These are phyloP conservation scores for Lynx canadensis DNA, from an alignment of 2,113 vertebrate genomes.

Conservation along the genomic window DNA sequence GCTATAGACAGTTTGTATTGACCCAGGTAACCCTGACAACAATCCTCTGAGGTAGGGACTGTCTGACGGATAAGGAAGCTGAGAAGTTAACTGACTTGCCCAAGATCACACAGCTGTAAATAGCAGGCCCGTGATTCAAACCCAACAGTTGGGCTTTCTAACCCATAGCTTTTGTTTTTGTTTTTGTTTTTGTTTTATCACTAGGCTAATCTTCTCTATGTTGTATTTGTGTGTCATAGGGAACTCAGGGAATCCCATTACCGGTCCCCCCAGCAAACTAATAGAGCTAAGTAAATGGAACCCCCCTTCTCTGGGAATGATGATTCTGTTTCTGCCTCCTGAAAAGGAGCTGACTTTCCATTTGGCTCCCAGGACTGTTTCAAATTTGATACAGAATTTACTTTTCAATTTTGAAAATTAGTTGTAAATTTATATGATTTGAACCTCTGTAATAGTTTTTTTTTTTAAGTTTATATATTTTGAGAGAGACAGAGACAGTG, in stretches of 20 bases:
- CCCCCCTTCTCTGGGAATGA: neutral
- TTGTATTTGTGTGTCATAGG: neutral
- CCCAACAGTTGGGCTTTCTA: neutral
- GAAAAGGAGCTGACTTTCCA: neutral
- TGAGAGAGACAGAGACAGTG: no score
- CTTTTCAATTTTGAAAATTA: conserved; percentile 8
- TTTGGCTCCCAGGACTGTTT: neutral
- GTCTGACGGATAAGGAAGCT: neutral
- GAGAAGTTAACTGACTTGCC: neutral
- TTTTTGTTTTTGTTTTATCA: neutral
- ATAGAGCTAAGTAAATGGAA: neutral
- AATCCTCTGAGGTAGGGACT: neutral
- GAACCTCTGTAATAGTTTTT: neutral
- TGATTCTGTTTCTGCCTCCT: neutral
- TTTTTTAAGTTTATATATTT: no score
- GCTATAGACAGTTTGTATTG: neutral
- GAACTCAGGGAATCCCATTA: neutral
- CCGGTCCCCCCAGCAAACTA: neutral
- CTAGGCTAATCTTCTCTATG: neutral
- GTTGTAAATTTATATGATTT: neutral
- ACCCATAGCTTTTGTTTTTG: neutral
- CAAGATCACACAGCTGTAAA: neutral
- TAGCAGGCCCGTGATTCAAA: neutral
- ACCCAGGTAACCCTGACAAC: neutral
- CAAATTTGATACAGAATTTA: neutral